phyloP scores from a whole-genome alignment of 1,140 invertebrate species.

The Leptoteleia sp. region DNA sequence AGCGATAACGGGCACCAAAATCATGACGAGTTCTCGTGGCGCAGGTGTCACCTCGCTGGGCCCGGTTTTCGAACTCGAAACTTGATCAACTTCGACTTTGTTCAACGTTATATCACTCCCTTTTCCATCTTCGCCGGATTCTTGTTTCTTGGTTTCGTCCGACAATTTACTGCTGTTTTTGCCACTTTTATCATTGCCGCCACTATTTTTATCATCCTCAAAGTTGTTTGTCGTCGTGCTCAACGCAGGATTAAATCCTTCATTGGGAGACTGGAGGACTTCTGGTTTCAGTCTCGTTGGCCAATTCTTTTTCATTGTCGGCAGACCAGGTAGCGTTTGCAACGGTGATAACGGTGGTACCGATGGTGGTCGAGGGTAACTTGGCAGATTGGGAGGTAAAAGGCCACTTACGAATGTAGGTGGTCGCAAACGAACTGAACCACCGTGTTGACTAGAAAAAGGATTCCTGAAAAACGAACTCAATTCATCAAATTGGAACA shows the following conservation, averaged over 20 bases:
- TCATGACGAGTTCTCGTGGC: slow-evolving; percentile 80
- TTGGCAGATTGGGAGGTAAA: slow-evolving; percentile 71
- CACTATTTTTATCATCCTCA: slow-evolving; percentile 10
- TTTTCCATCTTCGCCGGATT: not conserved
- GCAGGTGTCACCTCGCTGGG: slow-evolving; percentile 68
- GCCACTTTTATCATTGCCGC: slow-evolving; percentile 12
- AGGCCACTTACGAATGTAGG: slow-evolving; percentile 73
- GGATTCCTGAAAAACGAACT: slow-evolving; percentile 61
- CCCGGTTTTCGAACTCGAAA: slow-evolving; percentile 71
- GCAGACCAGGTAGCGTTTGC: slow-evolving; percentile 38
- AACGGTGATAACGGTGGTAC: slow-evolving; percentile 37
- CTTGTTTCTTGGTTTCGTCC: not conserved
- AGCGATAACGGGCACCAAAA: slow-evolving; percentile 83
- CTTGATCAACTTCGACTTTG: slow-evolving; percentile 73
- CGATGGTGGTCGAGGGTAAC: slow-evolving; percentile 64
- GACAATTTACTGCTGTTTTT: not conserved
- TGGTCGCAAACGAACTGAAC: slow-evolving; percentile 70
- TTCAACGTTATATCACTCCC: slow-evolving; percentile 41
- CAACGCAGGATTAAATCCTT: not conserved
- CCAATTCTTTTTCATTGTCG: slow-evolving; percentile 52
- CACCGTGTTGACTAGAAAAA: slow-evolving; percentile 71
- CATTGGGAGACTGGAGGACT: slow-evolving; percentile 20
- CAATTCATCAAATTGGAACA: not conserved
- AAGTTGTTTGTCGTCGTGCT: slow-evolving; percentile 28
- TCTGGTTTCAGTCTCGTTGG: slow-evolving; percentile 73